phyloP scores from a whole-genome alignment of 2,113 vertebrate genomes.

The Boleophthalmus pectinirostris region DNA sequence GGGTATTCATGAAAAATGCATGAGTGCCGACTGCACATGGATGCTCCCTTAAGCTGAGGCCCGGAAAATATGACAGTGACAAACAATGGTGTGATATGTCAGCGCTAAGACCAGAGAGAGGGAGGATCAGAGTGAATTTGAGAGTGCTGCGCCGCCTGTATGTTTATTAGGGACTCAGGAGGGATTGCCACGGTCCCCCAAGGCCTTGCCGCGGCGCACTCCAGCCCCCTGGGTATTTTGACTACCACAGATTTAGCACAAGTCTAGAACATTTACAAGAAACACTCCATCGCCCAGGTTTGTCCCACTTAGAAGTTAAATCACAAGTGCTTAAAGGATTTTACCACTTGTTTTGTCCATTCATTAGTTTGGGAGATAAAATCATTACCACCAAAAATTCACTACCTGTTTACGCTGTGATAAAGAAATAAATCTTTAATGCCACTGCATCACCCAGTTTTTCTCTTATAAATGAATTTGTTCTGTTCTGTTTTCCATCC shows the following conservation, averaged over 20 bases:
- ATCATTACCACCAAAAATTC: not conserved
- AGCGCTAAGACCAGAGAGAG: conserved; percentile 36
- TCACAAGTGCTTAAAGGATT: not conserved
- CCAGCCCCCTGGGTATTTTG: conserved; percentile 10
- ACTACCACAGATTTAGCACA: not conserved
- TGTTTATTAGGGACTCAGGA: conserved; percentile 40
- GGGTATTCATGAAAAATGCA: conserved; percentile 77
- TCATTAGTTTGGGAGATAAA: conserved; percentile 24
- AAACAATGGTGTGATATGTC: conserved; percentile 69
- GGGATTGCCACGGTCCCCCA: conserved; percentile 33
- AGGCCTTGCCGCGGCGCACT: conserved; percentile 11
- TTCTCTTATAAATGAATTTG: too few species aligned
- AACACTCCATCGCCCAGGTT: conserved; percentile 18
- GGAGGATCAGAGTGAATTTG: conserved; percentile 30
- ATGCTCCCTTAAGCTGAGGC: conserved; percentile 64
- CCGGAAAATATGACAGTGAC: conserved; percentile 66
- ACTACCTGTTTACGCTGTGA: too few species aligned
- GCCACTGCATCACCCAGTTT: too few species aligned
- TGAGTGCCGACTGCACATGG: conserved; percentile 64
- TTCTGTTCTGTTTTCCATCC: too few species aligned
- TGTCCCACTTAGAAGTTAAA: conserved; percentile 41
- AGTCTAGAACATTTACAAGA: conserved; percentile 16
- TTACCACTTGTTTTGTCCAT: not conserved
- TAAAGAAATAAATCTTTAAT: too few species aligned
- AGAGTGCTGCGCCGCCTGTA: conserved; percentile 34